Conservation (phyloP, 1,140 invertebrate species). For the Drosophila novamexicana region DNA sequence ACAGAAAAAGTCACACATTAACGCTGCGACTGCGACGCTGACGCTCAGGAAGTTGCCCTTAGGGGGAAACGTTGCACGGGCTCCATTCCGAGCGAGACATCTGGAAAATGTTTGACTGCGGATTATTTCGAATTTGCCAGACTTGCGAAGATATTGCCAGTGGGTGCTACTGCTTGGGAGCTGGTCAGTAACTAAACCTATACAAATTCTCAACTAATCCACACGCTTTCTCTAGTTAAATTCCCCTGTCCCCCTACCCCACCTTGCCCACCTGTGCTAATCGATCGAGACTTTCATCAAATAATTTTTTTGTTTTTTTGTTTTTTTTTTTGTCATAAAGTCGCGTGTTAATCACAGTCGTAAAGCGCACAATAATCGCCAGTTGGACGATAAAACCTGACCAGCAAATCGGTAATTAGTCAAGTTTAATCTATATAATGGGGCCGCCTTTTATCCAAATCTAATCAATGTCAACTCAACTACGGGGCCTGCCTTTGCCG, state of each 20-base stretch:
- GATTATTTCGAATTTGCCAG: constrained; percentile 73
- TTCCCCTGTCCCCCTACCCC: not conserved
- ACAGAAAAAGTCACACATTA: constrained; percentile 84
- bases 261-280: not conserved
- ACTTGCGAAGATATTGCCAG: constrained; percentile 43
- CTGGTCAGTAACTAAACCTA: constrained; percentile 60
- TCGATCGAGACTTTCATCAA: constrained; percentile 1
- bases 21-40: constrained; percentile 54
- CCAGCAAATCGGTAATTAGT: constrained; percentile 58
- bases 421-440: constrained; percentile 74
- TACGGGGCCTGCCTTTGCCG: not conserved
- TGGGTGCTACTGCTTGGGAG: not conserved
- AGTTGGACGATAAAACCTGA: constrained; percentile 45
- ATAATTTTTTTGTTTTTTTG: not conserved
- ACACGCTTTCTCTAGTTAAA: not conserved
- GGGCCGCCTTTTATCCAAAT: constrained; percentile 80
- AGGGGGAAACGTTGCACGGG: constrained; percentile 34
- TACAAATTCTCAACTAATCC: constrained; percentile 69
- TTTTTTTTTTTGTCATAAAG: constrained; percentile 3
- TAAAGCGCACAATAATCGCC: constrained; percentile 41
- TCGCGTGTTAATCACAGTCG: constrained; percentile 43
- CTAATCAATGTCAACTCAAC: constrained; percentile 59
- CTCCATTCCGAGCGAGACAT: not conserved
- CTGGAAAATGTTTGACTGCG: constrained; percentile 67
- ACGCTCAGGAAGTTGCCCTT: constrained; percentile 59